Evolutionary conservation across 2,113 vertebrate species (phyloP), one percentile per base, ranked within the genome.

Genomic region (Xiphophorus couchianus): DNA sequence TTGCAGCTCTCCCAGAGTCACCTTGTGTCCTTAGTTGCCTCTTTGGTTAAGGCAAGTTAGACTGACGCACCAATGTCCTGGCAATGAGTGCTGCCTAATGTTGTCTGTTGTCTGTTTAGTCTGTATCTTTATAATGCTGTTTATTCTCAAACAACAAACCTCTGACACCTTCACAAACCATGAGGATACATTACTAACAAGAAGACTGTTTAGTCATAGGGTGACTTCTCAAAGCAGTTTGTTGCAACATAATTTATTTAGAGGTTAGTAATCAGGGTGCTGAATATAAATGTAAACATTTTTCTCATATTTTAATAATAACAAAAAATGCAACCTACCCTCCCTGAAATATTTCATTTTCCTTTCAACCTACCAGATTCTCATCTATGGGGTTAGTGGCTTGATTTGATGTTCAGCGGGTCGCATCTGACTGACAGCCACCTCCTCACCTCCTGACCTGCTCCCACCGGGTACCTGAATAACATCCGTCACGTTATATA

Each of bases 401-500:
- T 69, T 33, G 74, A 65, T 30, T 27, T 78, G 72, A n/a, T 54
- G 54, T 60, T 66, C 58, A 33, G 69, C 19, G 15, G 51, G 66
- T 76, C 64, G 12, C 70, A 76, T 69, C 68, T 0, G 51, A 58
- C 80, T 86, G 68, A 67, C 84, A 81, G 80, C 78, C 71, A 54
- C 35, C 73, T 62, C 30, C 62, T 85, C 75, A 72, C 84, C 82
- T 74, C 76, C 86, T 84, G 84, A 84, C 80, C 81, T 31, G 13
- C 71, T 73, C 82, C 88, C 80, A 71, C 70, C 28, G n/a, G 73
- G 67, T 73, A 89, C 75, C 75, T 73, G 81, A 74, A 85, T 42
- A 87, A 80, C 84, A 85, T 89, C 81, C 86, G 81, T 85, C 90
- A 86, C 86, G 78, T 91, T 92, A 28, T 82, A 87, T 87, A 65